Conservation (phyloP, 2,888 invertebrate genomes). For the Tipula vernalis region DNA sequence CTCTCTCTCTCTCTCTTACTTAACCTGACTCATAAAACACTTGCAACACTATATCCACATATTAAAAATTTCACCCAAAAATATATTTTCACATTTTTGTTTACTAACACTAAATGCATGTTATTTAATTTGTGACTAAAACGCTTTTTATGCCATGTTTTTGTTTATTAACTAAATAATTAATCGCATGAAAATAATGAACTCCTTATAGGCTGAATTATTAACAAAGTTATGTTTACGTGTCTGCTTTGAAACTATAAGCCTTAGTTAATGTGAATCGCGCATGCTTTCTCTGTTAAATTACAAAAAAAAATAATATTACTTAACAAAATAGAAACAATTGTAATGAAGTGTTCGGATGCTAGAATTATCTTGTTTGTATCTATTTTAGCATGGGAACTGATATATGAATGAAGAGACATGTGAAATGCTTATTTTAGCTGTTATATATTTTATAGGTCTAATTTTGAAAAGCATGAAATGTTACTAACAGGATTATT, state of each 20-base stretch:
- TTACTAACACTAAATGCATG: not conserved
- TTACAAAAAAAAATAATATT: not conserved
- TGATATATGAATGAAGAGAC: not conserved
- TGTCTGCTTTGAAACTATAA: too few relatives aligned
- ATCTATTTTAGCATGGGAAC: not conserved
- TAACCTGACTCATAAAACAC: not conserved
- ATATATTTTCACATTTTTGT: not conserved
- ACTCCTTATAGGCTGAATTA: too few relatives aligned
- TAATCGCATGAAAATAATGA: too few relatives aligned
- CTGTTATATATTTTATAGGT: not conserved
- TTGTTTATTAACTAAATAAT: too few relatives aligned
- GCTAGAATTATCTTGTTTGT: not conserved
- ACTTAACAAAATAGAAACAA: not conserved
- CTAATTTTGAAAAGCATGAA: not conserved
- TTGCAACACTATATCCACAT: not conserved
- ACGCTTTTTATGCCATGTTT: too few relatives aligned
- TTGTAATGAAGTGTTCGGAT: not conserved
- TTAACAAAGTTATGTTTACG: too few relatives aligned
- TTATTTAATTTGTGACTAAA: not conserved
- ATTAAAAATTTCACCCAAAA: not conserved
- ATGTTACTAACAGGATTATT: conserved; percentile 4
- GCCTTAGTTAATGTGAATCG: too few relatives aligned
- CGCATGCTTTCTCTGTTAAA: too few relatives aligned
- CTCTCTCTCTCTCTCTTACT: not conserved
- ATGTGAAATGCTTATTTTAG: not conserved